Base-by-base conservation (phyloP, 2,888 invertebrate genomes). In the Rhopalosiphum nymphaeae region DNA sequence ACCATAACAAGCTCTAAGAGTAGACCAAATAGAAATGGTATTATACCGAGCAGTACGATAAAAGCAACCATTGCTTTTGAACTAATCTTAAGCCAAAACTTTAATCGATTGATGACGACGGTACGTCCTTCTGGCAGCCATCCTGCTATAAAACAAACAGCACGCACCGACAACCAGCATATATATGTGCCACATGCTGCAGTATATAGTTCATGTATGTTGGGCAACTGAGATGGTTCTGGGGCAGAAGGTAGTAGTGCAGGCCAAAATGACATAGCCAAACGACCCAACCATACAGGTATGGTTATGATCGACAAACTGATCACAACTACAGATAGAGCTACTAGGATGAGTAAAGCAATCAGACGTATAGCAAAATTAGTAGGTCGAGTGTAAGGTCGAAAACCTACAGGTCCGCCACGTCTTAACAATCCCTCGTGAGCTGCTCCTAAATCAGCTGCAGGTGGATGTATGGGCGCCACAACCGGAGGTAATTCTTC, bases 151-250 rank as follows among this genome's bases (percentile, higher is more conserved):
- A 99, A 96, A 21, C 98, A 97, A 44, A 98, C 96, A 36, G 98
- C 98, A 67, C 99, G 97, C 0, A 98, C 97, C n/a, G 97, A 96
- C 95, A 99, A 97, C 99, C 99, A 99, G 96, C 99, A 99, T 36
- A 99, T 97, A 96, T 99, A 99, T 95, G 99, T 97, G 11, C 99
- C 98, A 95, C 98, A 98, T 0, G 99, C 99, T 0, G 99, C 98
- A 0, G 99, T 99, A 96, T 99, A 99, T 10, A 99, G 96, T 96
- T 99, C 99, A 96, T 99, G 99, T 0, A 99, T 98, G 42, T 97
- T 97, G n/a, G 97, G 95, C 49, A 57, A 46, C 49, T 67, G 94
- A 49, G 95, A 95, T 25, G 95, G 95, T 92, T 95, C 95, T 29
- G 95, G 95, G 78, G 95, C 95, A 67, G 95, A 95, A 88, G 95